Evolutionary conservation across 2,113 vertebrate genomes (phyloP).

Genomic region (Paralichthys olivaceus): DNA sequence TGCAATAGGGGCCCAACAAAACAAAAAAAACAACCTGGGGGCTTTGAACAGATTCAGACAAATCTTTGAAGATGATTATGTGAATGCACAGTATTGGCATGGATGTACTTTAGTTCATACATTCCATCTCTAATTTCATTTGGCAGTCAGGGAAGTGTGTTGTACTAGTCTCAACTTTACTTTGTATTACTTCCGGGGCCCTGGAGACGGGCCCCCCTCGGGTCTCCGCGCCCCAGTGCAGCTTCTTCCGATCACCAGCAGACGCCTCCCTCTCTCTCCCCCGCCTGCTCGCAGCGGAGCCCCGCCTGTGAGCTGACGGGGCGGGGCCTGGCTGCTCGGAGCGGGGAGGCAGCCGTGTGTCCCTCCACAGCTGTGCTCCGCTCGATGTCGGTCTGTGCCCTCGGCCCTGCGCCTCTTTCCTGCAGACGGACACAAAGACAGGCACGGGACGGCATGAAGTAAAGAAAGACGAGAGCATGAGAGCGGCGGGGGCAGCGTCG

Average conservation of each 20-base stretch:
- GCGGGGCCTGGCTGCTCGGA: conserved; percentile 58
- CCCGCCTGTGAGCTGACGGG: conserved; percentile 67
- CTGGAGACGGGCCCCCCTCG: neutral
- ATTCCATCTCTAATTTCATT: neutral
- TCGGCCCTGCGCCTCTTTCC: neutral
- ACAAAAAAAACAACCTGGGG: too few relatives aligned
- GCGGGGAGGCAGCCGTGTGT: conserved; percentile 53
- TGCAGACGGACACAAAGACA: conserved; percentile 63
- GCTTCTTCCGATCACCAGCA: conserved; percentile 63
- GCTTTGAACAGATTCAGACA: too few relatives aligned
- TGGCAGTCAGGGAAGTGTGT: too few relatives aligned
- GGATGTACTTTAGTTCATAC: too few relatives aligned
- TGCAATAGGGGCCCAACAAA: too few relatives aligned
- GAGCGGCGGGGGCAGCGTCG: conserved; percentile 44
- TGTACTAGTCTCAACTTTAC: neutral
- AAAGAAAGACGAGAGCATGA: conserved; percentile 30
- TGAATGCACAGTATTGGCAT: too few relatives aligned
- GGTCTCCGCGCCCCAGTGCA: conserved; percentile 22
- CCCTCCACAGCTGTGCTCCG: conserved; percentile 57
- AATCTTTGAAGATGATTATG: too few relatives aligned
- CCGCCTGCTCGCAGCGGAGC: conserved; percentile 28
- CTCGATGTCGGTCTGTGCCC: neutral
- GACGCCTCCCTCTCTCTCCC: conserved; percentile 42
- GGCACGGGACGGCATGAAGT: conserved; percentile 38
- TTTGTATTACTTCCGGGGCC: conserved; percentile 35